Evolutionary conservation across 30 jellyfish, hydroid and myxozoan genomes (phyloP).

Genomic region (Phacellophora camtschatica): DNA sequence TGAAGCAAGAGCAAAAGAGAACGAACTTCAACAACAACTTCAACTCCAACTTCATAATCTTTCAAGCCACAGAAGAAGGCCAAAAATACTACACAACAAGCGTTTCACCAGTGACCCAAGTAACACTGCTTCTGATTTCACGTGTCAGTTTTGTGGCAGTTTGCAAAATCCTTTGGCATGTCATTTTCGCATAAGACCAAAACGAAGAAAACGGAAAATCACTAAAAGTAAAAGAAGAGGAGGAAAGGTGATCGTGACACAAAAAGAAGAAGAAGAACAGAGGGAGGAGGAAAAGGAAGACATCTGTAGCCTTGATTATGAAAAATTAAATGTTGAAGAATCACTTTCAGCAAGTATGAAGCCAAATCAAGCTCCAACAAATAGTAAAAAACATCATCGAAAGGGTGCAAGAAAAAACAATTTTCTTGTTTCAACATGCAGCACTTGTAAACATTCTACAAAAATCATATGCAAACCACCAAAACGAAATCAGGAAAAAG

Average conservation of each 20-base stretch:
- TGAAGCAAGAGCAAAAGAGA: too few relatives aligned
- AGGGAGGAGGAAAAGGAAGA: too few relatives aligned
- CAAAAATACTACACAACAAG: neutral
- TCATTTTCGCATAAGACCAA: conserved; percentile 22
- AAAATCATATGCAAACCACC: neutral
- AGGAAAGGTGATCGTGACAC: neutral
- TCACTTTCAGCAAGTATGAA: neutral
- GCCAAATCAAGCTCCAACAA: neutral
- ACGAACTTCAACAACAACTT: too few relatives aligned
- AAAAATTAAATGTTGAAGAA: too few relatives aligned
- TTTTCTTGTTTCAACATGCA: neutral
- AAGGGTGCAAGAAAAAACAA: conserved; percentile 24
- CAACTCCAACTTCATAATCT: neutral
- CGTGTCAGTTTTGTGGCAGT: conserved; percentile 30
- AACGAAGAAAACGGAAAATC: conserved; percentile 15
- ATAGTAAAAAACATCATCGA: neutral
- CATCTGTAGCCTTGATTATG: too few relatives aligned
- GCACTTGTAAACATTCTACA: neutral
- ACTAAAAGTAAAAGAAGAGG: neutral
- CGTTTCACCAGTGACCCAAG: neutral
- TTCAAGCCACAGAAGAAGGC: conserved; percentile 1
- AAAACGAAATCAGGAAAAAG: neutral
- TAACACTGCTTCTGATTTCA: neutral
- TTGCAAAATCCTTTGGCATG: neutral
- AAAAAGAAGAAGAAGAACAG: neutral